phyloP scores from a whole-genome alignment of 2,888 invertebrate genomes.

The Sisyra nigra region DNA sequence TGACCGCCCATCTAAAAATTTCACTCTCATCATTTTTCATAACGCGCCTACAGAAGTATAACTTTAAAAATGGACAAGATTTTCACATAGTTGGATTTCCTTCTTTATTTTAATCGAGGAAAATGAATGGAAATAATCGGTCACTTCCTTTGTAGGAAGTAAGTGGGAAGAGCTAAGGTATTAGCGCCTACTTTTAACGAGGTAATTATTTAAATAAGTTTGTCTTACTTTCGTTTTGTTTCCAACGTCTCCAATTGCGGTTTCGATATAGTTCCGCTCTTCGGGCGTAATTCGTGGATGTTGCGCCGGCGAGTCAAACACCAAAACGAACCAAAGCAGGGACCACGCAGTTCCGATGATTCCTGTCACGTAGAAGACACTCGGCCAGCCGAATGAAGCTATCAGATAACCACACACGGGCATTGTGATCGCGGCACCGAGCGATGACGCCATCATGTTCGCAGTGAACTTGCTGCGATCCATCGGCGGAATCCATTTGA shows the following conservation, averaged over 20 bases:
- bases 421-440: constrained; percentile 84
- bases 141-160: not conserved
- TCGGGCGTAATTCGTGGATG: constrained; percentile 66
- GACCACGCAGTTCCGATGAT: constrained; percentile 67
- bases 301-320: constrained; percentile 65
- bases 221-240: constrained; percentile 7
- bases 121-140: too few relatives aligned
- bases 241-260: constrained; percentile 36
- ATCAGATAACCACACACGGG: constrained; percentile 74
- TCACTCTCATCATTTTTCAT: too few relatives aligned
- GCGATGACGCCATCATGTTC: constrained; percentile 82
- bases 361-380: constrained; percentile 77
- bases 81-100: too few relatives aligned
- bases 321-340: constrained; percentile 59
- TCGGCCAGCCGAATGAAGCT: constrained; percentile 70
- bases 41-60: too few relatives aligned
- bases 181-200: not conserved
- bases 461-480: constrained; percentile 88
- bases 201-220: not conserved
- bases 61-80: too few relatives aligned
- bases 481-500: constrained; percentile 87
- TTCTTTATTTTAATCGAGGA: too few relatives aligned
- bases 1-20: too few relatives aligned
- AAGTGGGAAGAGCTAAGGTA: not conserved
- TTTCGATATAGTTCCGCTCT: constrained; percentile 56